Percentiles rank a stretch among this genome's conserved stretches.
Evolutionary conservation across 2,888 invertebrate species (phyloP).

Genomic region (Eilema depressum): DNA sequence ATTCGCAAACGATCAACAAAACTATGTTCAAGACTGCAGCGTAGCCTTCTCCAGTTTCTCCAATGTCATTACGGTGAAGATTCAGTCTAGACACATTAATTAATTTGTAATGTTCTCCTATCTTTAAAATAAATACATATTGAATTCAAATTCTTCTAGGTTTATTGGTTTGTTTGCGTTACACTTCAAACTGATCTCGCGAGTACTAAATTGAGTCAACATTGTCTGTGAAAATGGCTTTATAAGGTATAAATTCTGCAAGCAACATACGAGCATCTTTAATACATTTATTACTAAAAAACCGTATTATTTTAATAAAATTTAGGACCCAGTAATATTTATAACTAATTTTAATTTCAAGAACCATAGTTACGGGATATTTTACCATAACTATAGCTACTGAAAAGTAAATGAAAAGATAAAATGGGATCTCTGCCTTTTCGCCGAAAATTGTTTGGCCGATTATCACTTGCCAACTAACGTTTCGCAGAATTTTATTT

Average conservation of each 20-base stretch:
- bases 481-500: too few species aligned
- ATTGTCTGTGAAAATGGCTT: background rate
- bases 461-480: too few species aligned
- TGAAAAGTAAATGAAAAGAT: too few species aligned
- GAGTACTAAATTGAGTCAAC: slow-evolving; percentile 2
- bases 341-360: too few species aligned
- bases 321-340: too few species aligned
- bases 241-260: background rate
- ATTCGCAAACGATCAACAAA: slow-evolving; percentile 7
- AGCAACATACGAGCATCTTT: background rate
- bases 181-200: slow-evolving; percentile 6
- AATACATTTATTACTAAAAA: background rate
- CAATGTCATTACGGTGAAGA: slow-evolving; percentile 23
- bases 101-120: slow-evolving; percentile 31
- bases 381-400: too few species aligned
- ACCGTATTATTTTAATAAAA: background rate
- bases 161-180: slow-evolving; percentile 30
- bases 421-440: too few species aligned
- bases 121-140: slow-evolving; percentile 41
- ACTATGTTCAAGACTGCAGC: slow-evolving; percentile 13
- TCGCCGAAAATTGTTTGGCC: too few species aligned
- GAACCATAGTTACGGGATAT: too few species aligned
- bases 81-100: slow-evolving; percentile 39
- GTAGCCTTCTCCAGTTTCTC: slow-evolving; percentile 14
- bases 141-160: slow-evolving; percentile 15